These are phyloP conservation scores for Candidula unifasciata DNA, from an alignment of 2,888 invertebrate species.

Conservation along the genomic window DNA sequence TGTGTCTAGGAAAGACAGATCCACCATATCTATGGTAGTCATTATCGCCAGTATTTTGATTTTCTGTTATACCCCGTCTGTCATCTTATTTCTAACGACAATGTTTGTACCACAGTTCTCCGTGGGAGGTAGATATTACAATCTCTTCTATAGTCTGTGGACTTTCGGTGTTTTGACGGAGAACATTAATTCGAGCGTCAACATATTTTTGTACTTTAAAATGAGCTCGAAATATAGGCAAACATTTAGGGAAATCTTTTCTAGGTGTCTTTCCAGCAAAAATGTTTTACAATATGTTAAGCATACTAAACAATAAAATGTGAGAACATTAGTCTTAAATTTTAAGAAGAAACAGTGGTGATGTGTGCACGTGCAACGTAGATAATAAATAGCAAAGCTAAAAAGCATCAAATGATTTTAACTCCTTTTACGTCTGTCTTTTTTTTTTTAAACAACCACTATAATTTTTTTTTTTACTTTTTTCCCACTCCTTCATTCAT, in stretches of 20 bases:
- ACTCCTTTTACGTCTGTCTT: no score
- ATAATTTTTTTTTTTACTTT: no score
- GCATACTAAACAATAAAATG: no score
- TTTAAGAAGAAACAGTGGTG: no score
- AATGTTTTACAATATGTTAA: no score
- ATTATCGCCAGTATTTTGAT: background rate
- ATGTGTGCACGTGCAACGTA: no score
- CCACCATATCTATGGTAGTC: background rate
- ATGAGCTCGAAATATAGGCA: slow-evolving; percentile 25
- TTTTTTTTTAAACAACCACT: no score
- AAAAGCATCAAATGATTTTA: no score
- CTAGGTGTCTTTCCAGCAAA: background rate
- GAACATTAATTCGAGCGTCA: slow-evolving; percentile 4
- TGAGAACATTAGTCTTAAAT: no score
- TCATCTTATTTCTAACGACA: background rate
- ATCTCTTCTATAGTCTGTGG: background rate
- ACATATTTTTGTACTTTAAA: slow-evolving; percentile 14
- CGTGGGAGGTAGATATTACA: background rate
- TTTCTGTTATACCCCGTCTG: background rate
- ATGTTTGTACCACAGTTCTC: background rate
- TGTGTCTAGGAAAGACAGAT: background rate
- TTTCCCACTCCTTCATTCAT: no score
- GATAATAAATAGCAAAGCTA: no score
- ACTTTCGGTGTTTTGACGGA: background rate
- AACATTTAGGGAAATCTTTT: background rate